phyloP scores from a whole-genome alignment of 30 jellyfish, hydroid and myxozoan species.

The Hydra vulgaris region DNA sequence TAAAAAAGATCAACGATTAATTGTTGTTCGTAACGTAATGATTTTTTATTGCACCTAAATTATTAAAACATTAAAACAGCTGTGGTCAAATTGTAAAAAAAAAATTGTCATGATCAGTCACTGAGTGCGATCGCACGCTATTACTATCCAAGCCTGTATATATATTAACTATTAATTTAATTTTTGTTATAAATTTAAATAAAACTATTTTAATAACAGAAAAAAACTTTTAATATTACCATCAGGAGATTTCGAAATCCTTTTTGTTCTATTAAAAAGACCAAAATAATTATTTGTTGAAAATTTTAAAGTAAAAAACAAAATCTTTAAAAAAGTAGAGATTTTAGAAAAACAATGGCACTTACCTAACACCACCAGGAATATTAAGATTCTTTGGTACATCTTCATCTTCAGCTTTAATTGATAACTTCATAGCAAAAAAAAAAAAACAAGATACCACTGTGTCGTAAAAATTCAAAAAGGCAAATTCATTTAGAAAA shows the following conservation, averaged over 20 bases:
- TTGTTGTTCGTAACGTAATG: too few species aligned
- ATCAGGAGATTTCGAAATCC: not conserved
- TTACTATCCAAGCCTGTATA: too few species aligned
- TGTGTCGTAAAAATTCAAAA: not conserved
- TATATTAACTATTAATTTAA: too few species aligned
- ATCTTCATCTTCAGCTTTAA: conserved; percentile 93
- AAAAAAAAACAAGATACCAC: not conserved
- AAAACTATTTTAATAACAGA: too few species aligned
- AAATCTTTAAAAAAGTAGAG: too few species aligned
- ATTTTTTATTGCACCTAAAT: too few species aligned
- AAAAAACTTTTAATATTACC: not conserved
- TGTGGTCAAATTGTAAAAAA: too few species aligned
- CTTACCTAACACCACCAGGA: conserved; percentile 75
- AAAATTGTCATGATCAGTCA: too few species aligned
- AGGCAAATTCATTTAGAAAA: too few species aligned
- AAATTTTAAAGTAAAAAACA: not conserved
- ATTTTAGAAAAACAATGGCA: not conserved
- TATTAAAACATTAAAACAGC: too few species aligned
- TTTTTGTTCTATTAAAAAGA: not conserved
- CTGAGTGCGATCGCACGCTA: too few species aligned
- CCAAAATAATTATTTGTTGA: not conserved
- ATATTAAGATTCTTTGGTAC: not conserved
- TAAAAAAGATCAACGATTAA: too few species aligned
- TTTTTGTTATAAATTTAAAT: conserved; percentile 11
- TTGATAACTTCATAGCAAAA: conserved; percentile 50